Base-by-base conservation (phyloP, 30 jellyfish, hydroid and myxozoan genomes). In the Cassiopea andromeda region DNA sequence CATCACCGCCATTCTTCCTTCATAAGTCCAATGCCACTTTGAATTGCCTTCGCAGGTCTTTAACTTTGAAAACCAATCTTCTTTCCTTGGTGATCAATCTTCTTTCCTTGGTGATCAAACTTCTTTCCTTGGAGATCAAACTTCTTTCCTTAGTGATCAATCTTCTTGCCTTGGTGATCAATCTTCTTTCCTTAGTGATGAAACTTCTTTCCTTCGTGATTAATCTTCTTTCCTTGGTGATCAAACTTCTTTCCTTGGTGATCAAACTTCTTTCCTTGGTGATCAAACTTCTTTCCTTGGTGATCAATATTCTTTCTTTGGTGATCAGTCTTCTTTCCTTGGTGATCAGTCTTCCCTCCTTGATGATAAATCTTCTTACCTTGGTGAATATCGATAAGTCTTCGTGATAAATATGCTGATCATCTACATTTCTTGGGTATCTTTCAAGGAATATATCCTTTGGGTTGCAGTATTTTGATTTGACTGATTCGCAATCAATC, bases 1-100 rank as follows among this genome's bases (percentile, higher is more conserved):
- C 92, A 43, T 86, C 85, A 46, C 93, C 87, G n/a, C 93, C 88
- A 74, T 88, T 61, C 38, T 64, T 85, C 69, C 87, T 85, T 57
- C 93, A 81, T 0, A 88, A 85, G 57, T 70, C 93, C 87, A 85
- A 74, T 72, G 93, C 88, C 54, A 74, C 50, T 72, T 48, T 45
- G 43, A 60, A 84, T 50, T 70, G 69, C 0, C 13, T 57, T 48
- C 92, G 18, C 15, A 72, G 19, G 0, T 58, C 77, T 70, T 69
- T 69, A 5, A 69, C 50, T 71, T 74, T 84, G 64, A 78, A 8
- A 45, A 75, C 44, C 46, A 75, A 44, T 59, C 84, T 73, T 18
- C 27, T 44, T 73, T 27, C 38, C 38, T 27, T 27, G 38, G 38
- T 27, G 38, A 27, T 0, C 38, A 27, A 27, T 27, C 38, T 27